Conservation (phyloP, 2,888 invertebrate species). For the Ophion slaviceki region DNA sequence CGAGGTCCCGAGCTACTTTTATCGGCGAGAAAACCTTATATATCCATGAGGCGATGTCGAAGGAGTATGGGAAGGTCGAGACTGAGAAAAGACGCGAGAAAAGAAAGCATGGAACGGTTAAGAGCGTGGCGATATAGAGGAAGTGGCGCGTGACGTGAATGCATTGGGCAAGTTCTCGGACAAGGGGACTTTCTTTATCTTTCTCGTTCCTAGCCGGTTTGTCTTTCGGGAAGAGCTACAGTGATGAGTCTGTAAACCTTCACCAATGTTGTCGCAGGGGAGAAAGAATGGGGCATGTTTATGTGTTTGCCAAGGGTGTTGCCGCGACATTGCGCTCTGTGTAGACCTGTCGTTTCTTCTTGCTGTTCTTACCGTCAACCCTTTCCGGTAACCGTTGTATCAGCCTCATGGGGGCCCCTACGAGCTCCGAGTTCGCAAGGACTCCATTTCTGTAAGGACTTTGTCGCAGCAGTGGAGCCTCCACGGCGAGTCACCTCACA, state of each 20-base stretch:
- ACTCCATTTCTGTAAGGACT: background rate
- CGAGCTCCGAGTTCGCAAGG: background rate
- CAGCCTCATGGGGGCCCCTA: background rate
- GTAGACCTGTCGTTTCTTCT: background rate
- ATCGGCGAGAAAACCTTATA: slow-evolving; percentile 74
- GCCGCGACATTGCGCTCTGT: background rate
- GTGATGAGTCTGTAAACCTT: background rate
- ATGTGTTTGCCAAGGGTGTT: background rate
- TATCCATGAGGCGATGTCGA: slow-evolving; percentile 64
- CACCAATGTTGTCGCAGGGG: background rate
- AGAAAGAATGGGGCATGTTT: background rate
- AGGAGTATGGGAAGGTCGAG: background rate
- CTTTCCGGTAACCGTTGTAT: background rate
- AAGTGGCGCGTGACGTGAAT: slow-evolving; percentile 78
- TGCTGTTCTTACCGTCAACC: background rate
- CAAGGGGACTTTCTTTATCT: slow-evolving; percentile 44
- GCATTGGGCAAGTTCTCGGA: slow-evolving; percentile 51
- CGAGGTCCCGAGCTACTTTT: slow-evolving; percentile 48
- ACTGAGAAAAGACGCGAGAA: slow-evolving; percentile 25
- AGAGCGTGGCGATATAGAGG: slow-evolving; percentile 72
- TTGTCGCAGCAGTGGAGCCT: background rate
- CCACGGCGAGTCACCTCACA: background rate
- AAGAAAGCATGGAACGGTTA: slow-evolving; percentile 31
- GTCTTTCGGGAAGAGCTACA: slow-evolving; percentile 10
- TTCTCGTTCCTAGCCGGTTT: slow-evolving; percentile 30